Base-by-base conservation (phyloP, 2,113 vertebrate species). In the Esox niger region DNA sequence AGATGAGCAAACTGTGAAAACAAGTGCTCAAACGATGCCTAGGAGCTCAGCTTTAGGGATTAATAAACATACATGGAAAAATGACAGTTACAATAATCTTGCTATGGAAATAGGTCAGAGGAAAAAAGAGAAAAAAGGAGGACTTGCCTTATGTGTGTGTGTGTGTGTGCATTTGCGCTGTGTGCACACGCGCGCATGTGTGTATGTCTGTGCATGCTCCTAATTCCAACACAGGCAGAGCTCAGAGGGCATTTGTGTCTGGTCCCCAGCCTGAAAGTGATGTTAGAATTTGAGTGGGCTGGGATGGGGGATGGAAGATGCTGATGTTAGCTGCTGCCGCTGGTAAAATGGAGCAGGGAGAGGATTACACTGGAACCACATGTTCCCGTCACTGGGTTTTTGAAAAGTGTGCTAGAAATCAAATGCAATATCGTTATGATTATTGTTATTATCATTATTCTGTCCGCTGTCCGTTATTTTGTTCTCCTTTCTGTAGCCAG, bases 61-160 rank as follows among this genome's bases (percentile, higher is more conserved):
- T 91, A 91, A 89, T 89, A 89, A 87, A 89, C 87, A 88, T 84
- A 89, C 90, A 90, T 86, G 78, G 73, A 83, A 88, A 91, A 86
- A 88, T 88, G 85, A 88, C 87, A 89, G 88, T 86, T 91, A 89
- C 84, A 89, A 88, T 91, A 89, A 91, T 92, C 89, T 90, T 87
- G 84, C 84, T 76, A 77, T 81, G 77, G 87, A 92, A 90, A 77
- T 91, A 88, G 91, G 89, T 91, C 89, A 89, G 33, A 68, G 69
- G 71, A 76, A 71, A 64, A 75, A 43, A 26, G 20, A 64, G 55
- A 75, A 31, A 29, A 32, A 75, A 64, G 69, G 73, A 86, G 81
- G 79, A 85, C 83, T 85, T 64, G 86, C 68, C 77, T 83, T 84
- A 87, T 43, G 38, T 43, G 38, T 43, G 13, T 43, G 38, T 43